Conservation (phyloP, 2,113 vertebrate species). For the Hippolais icterina region DNA sequence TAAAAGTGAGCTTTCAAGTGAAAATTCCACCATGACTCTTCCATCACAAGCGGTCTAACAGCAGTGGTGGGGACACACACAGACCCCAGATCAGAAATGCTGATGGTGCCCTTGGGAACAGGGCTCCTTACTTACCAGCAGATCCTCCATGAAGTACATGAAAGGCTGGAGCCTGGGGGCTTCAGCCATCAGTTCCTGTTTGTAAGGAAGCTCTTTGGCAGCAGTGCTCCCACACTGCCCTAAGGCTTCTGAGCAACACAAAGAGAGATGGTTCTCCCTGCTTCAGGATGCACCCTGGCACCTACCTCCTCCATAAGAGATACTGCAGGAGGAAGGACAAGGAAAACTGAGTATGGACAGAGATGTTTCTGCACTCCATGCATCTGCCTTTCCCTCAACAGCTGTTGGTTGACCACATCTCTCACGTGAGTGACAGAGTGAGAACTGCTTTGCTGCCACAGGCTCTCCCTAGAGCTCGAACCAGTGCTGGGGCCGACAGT, state of each 20-base stretch:
- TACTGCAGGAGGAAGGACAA: not conserved
- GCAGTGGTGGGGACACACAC: rapidly evolving
- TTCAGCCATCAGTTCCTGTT: not conserved
- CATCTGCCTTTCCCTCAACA: not conserved
- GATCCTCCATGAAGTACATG: not conserved
- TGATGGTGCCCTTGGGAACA: not conserved
- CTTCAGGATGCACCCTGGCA: not conserved
- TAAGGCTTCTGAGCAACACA: not conserved
- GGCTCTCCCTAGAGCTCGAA: not conserved
- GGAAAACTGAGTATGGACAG: not conserved
- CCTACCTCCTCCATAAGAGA: not conserved
- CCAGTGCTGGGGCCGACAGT: not conserved
- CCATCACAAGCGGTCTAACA: not conserved
- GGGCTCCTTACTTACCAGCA: not conserved
- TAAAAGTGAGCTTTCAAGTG: not conserved
- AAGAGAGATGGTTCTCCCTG: not conserved
- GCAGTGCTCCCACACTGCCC: not conserved
- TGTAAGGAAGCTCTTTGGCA: not conserved
- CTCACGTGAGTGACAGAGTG: not conserved
- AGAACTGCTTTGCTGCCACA: not conserved
- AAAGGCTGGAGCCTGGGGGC: not conserved
- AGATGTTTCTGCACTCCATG: not conserved
- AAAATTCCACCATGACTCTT: not conserved
- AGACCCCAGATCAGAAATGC: not conserved
- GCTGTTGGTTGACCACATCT: rapidly evolving